Percentiles rank a stretch among this genome's conserved stretches.
Evolutionary conservation across 2,888 invertebrate species (phyloP).

Genomic region (Candidula unifasciata): DNA sequence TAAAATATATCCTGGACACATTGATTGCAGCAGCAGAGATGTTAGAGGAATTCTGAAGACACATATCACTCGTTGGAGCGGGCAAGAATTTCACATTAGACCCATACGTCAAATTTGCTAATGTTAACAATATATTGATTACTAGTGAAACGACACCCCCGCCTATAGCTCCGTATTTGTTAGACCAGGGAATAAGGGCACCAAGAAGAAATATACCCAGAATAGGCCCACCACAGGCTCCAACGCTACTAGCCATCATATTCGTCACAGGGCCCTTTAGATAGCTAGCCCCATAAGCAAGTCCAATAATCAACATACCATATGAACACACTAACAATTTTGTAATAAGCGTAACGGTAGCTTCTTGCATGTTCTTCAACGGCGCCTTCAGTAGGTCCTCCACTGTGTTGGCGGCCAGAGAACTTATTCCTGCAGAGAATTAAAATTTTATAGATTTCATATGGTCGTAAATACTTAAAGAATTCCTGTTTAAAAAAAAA

Average conservation of each 20-base stretch:
- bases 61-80: no score
- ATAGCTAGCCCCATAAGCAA: background rate
- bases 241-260: background rate
- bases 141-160: background rate
- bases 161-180: constrained; percentile 25
- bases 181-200: background rate
- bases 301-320: background rate
- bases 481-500: no score
- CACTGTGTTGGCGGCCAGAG: no score
- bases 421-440: no score
- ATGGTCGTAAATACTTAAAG: no score
- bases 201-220: background rate
- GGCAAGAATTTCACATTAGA: no score
- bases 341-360: background rate
- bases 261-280: background rate
- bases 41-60: no score
- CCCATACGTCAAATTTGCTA: background rate
- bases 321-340: background rate
- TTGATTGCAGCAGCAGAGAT: no score
- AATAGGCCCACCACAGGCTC: background rate
- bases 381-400: no score
- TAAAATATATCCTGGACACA: no score
- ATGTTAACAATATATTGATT: background rate
- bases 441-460: no score
- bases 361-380: no score